phyloP scores from a whole-genome alignment of 2,797 vertebrate species.

The Tachyglossus aculeatus region DNA sequence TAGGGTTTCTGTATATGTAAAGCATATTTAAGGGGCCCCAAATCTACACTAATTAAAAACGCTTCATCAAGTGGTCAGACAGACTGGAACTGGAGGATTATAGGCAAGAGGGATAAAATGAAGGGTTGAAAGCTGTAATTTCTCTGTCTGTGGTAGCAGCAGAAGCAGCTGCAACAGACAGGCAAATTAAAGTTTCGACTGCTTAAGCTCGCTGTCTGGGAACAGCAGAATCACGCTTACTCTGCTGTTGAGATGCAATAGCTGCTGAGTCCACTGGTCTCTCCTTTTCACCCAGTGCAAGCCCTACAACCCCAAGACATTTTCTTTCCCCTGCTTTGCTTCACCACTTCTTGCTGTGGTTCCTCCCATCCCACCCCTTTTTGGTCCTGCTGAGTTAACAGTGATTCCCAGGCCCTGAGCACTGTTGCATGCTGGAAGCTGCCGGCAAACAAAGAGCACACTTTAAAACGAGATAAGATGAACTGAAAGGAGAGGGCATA shows the following conservation, averaged over 20 bases:
- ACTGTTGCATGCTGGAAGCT: slow-evolving; percentile 57
- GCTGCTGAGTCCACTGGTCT: slow-evolving; percentile 43
- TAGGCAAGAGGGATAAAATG: slow-evolving; percentile 73
- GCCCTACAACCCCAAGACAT: slow-evolving; percentile 10
- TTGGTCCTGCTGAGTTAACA: slow-evolving; percentile 64
- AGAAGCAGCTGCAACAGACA: slow-evolving; percentile 56
- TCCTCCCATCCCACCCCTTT: slow-evolving; percentile 8
- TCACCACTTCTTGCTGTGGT: neutral
- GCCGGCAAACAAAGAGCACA: slow-evolving; percentile 70
- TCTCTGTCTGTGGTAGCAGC: slow-evolving; percentile 69
- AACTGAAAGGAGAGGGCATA: slow-evolving; percentile 53
- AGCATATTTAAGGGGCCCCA: slow-evolving; percentile 53
- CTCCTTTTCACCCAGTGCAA: slow-evolving; percentile 26
- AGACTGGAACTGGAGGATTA: slow-evolving; percentile 77
- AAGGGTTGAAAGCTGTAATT: slow-evolving; percentile 75
- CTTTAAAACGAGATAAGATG: slow-evolving; percentile 68
- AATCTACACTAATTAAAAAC: slow-evolving; percentile 67
- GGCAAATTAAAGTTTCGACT: slow-evolving; percentile 62
- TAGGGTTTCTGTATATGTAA: slow-evolving; percentile 37
- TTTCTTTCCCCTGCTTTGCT: slow-evolving; percentile 46
- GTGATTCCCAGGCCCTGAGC: slow-evolving; percentile 70
- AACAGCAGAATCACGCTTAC: slow-evolving; percentile 24
- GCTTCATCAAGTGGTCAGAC: slow-evolving; percentile 74
- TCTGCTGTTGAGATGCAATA: slow-evolving; percentile 46
- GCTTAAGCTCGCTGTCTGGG: slow-evolving; percentile 36